Percentiles rank a stretch among this genome's conserved stretches.
phyloP scores from a whole-genome alignment of 2,113 vertebrate species.

The Cephalopholis sonnerati region DNA sequence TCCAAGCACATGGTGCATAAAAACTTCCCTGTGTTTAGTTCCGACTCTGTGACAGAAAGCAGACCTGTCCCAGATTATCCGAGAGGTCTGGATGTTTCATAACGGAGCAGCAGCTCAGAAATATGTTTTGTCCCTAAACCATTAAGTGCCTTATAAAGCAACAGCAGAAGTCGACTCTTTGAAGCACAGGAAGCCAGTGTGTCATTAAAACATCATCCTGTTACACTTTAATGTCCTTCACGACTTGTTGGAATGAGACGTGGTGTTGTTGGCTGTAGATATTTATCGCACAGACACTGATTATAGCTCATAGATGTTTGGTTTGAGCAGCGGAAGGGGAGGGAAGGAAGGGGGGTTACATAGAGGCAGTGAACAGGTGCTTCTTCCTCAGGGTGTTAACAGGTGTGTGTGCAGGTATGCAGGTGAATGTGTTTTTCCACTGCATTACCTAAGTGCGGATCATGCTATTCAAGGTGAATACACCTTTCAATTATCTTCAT shows the following conservation, averaged over 20 bases:
- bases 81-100: background rate
- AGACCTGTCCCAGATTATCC: background rate
- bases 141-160: background rate
- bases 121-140: background rate
- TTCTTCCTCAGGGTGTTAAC: slow-evolving; percentile 51
- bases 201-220: slow-evolving; percentile 3
- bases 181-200: background rate
- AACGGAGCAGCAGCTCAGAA: background rate
- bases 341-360: background rate
- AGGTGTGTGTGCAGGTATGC: slow-evolving; percentile 40
- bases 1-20: background rate
- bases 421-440: slow-evolving; percentile 28
- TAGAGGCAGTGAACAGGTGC: slow-evolving; percentile 28
- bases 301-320: slow-evolving; percentile 41
- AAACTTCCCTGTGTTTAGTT: background rate
- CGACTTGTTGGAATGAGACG: slow-evolving; percentile 39
- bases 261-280: background rate
- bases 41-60: background rate
- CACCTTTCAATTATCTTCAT: background rate
- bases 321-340: background rate
- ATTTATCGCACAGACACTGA: slow-evolving; percentile 42
- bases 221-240: background rate
- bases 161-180: background rate
- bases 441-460: background rate
- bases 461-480: background rate